These are phyloP conservation scores for Eupithecia centaureata DNA, from an alignment of 2,888 invertebrate genomes.

Conservation along the genomic window DNA sequence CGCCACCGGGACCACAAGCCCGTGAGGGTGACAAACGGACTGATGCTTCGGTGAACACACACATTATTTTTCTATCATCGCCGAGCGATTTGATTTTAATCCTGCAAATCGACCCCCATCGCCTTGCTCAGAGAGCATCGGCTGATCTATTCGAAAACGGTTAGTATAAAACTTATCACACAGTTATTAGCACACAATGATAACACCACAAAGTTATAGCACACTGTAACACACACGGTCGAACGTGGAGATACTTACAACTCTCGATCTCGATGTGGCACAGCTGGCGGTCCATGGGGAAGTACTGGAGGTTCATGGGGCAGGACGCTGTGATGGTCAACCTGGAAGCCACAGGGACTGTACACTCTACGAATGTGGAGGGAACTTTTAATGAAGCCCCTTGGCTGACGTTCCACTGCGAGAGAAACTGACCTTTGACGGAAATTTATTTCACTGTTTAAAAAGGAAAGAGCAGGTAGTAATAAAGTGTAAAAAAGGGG, in stretches of 20 bases:
- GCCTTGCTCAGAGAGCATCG: conserved; percentile 20
- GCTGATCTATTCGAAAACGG: conserved; percentile 19
- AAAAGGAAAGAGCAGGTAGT: background rate
- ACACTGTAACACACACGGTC: conserved; percentile 17
- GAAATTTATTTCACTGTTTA: background rate
- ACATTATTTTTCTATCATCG: conserved; percentile 65
- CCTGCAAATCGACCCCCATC: conserved; percentile 34
- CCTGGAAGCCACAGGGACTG: conserved; percentile 80
- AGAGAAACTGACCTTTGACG: background rate
- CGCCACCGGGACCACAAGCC: conserved; percentile 56
- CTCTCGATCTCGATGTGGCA: conserved; percentile 97
- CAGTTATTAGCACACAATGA: conserved; percentile 21
- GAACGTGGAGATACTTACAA: conserved; percentile 89
- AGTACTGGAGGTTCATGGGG: conserved; percentile 96
- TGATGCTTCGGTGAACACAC: conserved; percentile 58
- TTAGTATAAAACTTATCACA: conserved; percentile 19
- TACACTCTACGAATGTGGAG: background rate
- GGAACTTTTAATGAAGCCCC: background rate
- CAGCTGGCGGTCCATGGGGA: conserved; percentile 96
- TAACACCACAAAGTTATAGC: conserved; percentile 18
- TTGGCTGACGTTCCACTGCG: background rate
- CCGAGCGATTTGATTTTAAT: conserved; percentile 31
- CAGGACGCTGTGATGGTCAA: conserved; percentile 96
- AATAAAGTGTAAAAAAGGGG: no score
- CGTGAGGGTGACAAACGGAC: conserved; percentile 53